Evolutionary conservation across 2,113 vertebrate species (phyloP).

Genomic region (Gobio gobio): DNA sequence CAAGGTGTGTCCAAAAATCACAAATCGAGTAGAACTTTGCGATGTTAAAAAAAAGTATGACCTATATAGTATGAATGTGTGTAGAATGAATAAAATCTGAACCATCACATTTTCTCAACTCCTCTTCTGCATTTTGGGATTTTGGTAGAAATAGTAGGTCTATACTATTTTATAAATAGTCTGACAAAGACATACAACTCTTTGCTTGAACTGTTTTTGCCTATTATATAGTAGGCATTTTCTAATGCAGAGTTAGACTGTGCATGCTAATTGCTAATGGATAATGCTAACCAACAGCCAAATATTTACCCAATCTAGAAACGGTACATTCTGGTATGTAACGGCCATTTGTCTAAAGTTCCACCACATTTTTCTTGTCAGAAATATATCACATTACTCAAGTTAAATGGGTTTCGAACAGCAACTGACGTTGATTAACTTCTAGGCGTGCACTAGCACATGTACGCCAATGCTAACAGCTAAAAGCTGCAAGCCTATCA

Average conservation of each 20-base stretch:
- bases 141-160: too few relatives aligned
- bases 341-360: not conserved
- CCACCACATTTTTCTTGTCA: not conserved
- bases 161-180: not conserved
- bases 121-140: not conserved
- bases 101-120: not conserved
- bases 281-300: not conserved
- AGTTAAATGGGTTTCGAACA: not conserved
- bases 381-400: not conserved
- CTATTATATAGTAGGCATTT: not conserved
- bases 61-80: too few relatives aligned
- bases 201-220: too few relatives aligned
- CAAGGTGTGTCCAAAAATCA: too few relatives aligned
- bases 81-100: too few relatives aligned
- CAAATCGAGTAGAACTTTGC: too few relatives aligned
- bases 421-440: not conserved
- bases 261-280: not conserved
- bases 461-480: not conserved
- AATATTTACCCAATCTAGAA: not conserved
- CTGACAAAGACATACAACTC: not conserved
- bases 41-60: too few relatives aligned
- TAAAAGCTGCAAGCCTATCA: not conserved
- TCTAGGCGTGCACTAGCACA: not conserved
- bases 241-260: not conserved
- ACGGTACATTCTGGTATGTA: not conserved